These are phyloP conservation scores for Sebastes kiyomatsui DNA, from an alignment of 2,797 vertebrate species.

Conservation along the genomic window DNA sequence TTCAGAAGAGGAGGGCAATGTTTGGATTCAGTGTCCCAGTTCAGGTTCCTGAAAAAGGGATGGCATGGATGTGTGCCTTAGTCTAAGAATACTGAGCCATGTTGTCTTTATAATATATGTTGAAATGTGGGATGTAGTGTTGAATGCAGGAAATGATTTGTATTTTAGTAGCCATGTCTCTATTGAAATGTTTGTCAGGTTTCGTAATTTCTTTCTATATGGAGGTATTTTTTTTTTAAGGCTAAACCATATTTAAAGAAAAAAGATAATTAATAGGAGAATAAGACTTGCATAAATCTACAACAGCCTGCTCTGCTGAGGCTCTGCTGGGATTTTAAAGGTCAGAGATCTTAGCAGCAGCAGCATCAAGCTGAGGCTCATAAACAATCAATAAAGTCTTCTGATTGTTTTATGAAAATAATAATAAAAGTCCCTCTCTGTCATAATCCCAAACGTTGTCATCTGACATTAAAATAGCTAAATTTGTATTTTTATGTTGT, in stretches of 20 bases:
- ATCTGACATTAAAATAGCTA: background rate
- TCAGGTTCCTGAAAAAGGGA: conserved; percentile 17
- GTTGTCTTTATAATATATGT: background rate
- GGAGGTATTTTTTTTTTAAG: background rate
- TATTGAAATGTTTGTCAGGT: background rate
- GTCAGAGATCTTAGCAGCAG: conserved; percentile 9
- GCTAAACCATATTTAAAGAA: background rate
- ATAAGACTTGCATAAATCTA: background rate
- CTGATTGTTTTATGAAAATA: background rate
- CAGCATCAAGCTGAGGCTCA: background rate
- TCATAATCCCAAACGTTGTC: background rate
- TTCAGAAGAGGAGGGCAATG: conserved; percentile 24
- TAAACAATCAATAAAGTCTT: conserved; percentile 1
- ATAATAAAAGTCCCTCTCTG: background rate
- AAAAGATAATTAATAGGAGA: background rate
- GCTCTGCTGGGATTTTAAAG: conserved; percentile 6
- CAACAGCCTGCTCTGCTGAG: background rate
- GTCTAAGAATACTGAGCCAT: background rate
- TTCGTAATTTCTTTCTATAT: background rate
- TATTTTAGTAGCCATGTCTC: background rate
- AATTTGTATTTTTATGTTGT: background rate
- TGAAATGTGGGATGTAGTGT: background rate
- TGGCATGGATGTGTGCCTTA: background rate
- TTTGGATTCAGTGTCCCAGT: conserved; percentile 43
- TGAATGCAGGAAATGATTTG: background rate